Evolutionary conservation across 2,888 invertebrate genomes (phyloP).

Genomic region (Rhorus exstirpatorius): DNA sequence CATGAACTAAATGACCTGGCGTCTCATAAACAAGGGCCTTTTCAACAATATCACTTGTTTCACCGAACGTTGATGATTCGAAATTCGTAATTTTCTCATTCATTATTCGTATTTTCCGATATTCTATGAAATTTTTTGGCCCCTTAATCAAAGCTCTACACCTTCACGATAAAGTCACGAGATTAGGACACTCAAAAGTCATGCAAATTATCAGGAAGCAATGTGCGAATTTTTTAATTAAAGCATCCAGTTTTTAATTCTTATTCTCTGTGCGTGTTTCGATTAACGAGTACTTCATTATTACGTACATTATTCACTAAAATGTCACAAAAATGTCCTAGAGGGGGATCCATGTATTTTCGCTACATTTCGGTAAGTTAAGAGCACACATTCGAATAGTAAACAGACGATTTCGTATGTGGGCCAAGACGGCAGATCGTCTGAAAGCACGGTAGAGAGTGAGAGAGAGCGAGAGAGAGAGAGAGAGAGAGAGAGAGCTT

Average conservation of each 20-base stretch:
- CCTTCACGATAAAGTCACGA: background rate
- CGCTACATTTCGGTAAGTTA: conserved; percentile 31
- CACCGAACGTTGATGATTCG: background rate
- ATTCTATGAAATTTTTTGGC: background rate
- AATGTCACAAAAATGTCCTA: background rate
- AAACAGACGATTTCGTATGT: background rate
- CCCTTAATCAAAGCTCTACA: too few species aligned
- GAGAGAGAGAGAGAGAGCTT: conserved; percentile 34
- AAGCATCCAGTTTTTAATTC: background rate
- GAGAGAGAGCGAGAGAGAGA: conserved; percentile 11
- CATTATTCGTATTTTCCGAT: background rate
- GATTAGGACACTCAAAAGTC: background rate
- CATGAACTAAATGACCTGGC: conserved; percentile 17
- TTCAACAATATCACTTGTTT: conserved; percentile 13
- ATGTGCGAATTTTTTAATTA: background rate
- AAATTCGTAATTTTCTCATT: background rate
- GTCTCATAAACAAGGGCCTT: conserved; percentile 25
- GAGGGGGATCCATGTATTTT: conserved; percentile 7
- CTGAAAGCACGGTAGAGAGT: background rate
- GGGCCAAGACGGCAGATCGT: background rate
- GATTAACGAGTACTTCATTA: background rate
- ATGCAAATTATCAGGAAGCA: background rate
- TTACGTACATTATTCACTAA: background rate
- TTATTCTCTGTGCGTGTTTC: background rate
- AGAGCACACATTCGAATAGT: conserved; percentile 37